Base-by-base conservation (phyloP, 2,888 invertebrate species). In the Drosophila conformis region DNA sequence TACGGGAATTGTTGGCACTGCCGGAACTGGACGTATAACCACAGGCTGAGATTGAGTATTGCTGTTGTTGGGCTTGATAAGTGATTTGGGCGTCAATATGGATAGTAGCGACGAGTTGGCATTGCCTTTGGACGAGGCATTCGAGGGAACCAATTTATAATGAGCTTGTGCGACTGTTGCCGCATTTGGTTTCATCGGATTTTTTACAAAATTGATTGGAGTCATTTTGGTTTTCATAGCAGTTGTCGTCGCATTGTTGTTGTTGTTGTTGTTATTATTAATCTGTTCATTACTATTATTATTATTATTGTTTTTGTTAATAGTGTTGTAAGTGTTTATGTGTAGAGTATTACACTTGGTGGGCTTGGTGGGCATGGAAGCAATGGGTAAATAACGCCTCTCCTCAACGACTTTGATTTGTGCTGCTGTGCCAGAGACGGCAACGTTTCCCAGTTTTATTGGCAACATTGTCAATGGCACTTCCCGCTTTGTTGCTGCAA, bases 361-460 rank as follows among this genome's bases (percentile, higher is more conserved):
- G 31, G 71, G 65, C 56, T 82, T 82, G 8, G 69, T 71, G 36
- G 79, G 69, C 71, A 73, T 77, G 10, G 73, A 11, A 2, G 75
- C 65, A 21, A 78, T 73, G 29, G 82, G 80, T 42, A 87, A 51
- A 74, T 69, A 83, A 5, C 80, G 79, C 52, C 69, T 7, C 33
- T 82, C 70, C 46, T 80, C 66, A 21, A 40, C 25, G n/a, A 33
- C 29, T 27, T 48, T 61, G 29, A 18, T 48, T 25, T 57, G 36
- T 21, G 36, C 35, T 42, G 36, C 35, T 49, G 63, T 49, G 46
- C 31, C 48, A 35, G 69, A 21, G 51, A 48, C 52, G 36, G 57
- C 46, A 48, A 27, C 38, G 42, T 46, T 66, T 52, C 61, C 72
- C 40, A 68, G 64, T 64, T 64, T 81, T 33, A 65, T 42, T 13